Conservation (phyloP, 2,888 invertebrate genomes). For the Drosophila mettleri region DNA sequence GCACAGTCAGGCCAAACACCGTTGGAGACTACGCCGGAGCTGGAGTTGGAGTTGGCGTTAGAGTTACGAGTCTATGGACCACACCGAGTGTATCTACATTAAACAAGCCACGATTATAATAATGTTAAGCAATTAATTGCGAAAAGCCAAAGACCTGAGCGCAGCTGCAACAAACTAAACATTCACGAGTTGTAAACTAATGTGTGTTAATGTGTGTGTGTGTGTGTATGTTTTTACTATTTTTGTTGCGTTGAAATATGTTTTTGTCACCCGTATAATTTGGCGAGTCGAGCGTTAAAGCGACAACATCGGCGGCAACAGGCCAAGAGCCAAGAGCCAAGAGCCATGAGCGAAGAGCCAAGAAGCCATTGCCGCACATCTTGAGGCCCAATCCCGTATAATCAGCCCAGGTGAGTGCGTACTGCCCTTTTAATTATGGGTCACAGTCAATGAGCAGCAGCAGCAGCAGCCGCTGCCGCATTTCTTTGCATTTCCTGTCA, state of each 20-base stretch:
- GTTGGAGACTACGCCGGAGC: constrained; percentile 33
- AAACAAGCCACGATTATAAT: constrained; percentile 72
- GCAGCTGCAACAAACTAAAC: constrained; percentile 68
- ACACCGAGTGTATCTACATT: constrained; percentile 73
- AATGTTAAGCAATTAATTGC: constrained; percentile 80
- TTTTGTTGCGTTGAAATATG: constrained; percentile 67
- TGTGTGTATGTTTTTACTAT: constrained; percentile 53
- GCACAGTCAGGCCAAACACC: constrained; percentile 36
- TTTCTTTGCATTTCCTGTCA: constrained; percentile 76
- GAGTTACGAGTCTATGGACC: constrained; percentile 37
- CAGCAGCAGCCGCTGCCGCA: constrained; percentile 26
- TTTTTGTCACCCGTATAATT: constrained; percentile 82
- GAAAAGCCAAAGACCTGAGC: constrained; percentile 52
- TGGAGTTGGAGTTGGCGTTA: constrained; percentile 17
- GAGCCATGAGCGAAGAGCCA: constrained; percentile 5
- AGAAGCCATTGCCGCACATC: constrained; percentile 54
- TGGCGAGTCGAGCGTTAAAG: constrained; percentile 74
- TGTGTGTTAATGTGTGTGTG: constrained; percentile 20
- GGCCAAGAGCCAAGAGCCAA: constrained; percentile 20
- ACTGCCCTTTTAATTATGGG: constrained; percentile 74
- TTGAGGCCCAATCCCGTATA: constrained; percentile 80
- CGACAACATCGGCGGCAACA: constrained; percentile 67
- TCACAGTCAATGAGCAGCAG: constrained; percentile 69
- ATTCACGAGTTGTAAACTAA: constrained; percentile 53
- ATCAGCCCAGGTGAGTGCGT: constrained; percentile 54